Percentiles rank a stretch among this genome's conserved stretches.
Conservation (phyloP, 1,140 invertebrate species). For the Berghia stephanieae region DNA sequence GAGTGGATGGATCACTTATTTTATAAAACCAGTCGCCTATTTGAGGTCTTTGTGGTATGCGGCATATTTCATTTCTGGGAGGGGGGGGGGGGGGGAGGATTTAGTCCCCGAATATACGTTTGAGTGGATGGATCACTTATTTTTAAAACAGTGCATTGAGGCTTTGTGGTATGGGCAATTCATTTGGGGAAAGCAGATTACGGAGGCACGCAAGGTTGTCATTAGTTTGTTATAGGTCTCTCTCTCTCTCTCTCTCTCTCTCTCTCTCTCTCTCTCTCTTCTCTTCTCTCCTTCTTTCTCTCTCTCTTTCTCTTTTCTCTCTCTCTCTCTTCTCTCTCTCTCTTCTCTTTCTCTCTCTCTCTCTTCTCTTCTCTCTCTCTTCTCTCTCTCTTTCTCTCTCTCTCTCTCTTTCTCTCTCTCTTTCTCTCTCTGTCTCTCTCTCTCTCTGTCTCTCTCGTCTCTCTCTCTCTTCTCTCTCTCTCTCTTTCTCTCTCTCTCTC, state of each 20-base stretch:
- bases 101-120: too few species aligned
- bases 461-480: not conserved
- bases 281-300: not conserved
- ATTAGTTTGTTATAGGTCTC: not conserved
- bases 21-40: too few species aligned
- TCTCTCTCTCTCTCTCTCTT: not conserved
- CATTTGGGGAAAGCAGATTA: too few species aligned
- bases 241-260: not conserved
- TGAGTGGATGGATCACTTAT: too few species aligned
- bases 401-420: not conserved
- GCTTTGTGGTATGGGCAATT: too few species aligned
- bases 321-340: not conserved
- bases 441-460: not conserved
- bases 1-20: too few species aligned
- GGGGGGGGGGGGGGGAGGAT: too few species aligned
- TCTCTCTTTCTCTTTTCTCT: not conserved
- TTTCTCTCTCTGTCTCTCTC: too few species aligned
- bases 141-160: too few species aligned
- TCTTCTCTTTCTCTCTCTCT: not conserved
- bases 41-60: too few species aligned
- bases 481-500: not conserved
- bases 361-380: not conserved
- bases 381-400: not conserved
- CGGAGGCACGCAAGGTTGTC: too few species aligned
- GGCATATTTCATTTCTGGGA: too few species aligned